Evolutionary conservation across 2,113 vertebrate species (phyloP).

Genomic region (Hydrochoerus hydrochaeris): DNA sequence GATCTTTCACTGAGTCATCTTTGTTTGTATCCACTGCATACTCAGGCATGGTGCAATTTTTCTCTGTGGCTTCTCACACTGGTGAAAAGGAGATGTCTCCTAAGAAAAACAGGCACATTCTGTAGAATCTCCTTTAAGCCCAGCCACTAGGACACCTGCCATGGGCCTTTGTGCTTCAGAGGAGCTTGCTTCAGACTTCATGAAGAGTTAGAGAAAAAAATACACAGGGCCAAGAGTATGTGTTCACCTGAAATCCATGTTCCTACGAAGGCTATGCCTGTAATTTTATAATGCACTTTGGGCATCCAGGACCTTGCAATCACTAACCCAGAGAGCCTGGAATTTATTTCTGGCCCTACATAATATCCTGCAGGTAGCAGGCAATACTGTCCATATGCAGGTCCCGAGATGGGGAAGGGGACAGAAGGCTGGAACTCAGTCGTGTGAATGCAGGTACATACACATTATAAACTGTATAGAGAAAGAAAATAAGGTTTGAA

Average conservation of each 20-base stretch:
- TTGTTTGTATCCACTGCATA: background rate
- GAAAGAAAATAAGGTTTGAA: background rate
- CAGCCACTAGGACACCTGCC: background rate
- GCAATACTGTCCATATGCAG: accelerated
- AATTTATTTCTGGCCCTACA: background rate
- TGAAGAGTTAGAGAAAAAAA: background rate
- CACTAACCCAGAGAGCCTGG: background rate
- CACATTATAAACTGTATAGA: background rate
- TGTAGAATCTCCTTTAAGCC: background rate
- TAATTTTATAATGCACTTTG: background rate
- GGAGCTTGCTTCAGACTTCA: background rate
- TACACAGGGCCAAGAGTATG: background rate
- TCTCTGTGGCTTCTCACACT: background rate
- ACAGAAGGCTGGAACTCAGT: background rate
- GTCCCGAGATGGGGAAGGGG: background rate
- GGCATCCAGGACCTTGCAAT: background rate
- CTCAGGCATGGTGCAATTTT: background rate
- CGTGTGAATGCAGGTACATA: background rate
- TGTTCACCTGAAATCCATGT: background rate
- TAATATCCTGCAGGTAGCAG: background rate
- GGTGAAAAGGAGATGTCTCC: background rate
- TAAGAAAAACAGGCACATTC: background rate
- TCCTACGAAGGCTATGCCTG: background rate
- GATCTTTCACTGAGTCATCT: background rate
- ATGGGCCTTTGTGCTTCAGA: background rate